Percentiles rank a stretch among this genome's conserved stretches.
These are phyloP conservation scores for Pollimyrus isidori DNA, from an alignment of 2,113 vertebrate species.

Conservation along the genomic window DNA sequence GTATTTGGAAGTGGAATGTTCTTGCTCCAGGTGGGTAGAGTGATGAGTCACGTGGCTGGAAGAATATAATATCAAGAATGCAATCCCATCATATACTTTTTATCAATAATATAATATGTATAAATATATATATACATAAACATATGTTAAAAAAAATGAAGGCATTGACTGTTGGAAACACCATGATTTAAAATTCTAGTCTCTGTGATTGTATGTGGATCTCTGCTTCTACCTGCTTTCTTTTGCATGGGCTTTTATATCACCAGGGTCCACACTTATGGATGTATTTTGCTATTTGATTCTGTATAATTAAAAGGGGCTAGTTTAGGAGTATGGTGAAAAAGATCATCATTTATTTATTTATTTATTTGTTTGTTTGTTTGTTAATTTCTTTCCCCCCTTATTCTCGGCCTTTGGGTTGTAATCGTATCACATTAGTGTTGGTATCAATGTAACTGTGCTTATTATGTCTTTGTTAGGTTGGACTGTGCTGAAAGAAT, in stretches of 20 bases:
- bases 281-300: slow-evolving; percentile 37
- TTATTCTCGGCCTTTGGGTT: slow-evolving; percentile 15
- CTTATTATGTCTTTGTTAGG: slow-evolving; percentile 57
- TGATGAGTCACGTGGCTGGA: slow-evolving; percentile 18
- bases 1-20: slow-evolving; percentile 2
- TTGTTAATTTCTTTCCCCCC: neutral
- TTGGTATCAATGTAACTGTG: slow-evolving; percentile 47
- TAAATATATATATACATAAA: slow-evolving; percentile 30
- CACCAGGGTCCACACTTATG: slow-evolving; percentile 40
- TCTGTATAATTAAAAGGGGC: slow-evolving; percentile 35
- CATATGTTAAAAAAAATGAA: slow-evolving; percentile 46
- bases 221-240: slow-evolving; percentile 19
- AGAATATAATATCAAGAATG: slow-evolving; percentile 33
- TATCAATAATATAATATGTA: slow-evolving; percentile 34
- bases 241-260: slow-evolving; percentile 60
- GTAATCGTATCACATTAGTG: slow-evolving; percentile 38
- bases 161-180: slow-evolving; percentile 73
- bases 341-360: slow-evolving; percentile 25
- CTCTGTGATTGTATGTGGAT: slow-evolving; percentile 44
- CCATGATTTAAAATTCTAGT: slow-evolving; percentile 36
- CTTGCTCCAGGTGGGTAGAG: neutral
- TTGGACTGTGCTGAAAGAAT: slow-evolving; percentile 55
- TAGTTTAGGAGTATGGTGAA: slow-evolving; percentile 39
- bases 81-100: slow-evolving; percentile 40
- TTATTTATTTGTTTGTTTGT: neutral